Conservation (phyloP, 1,140 invertebrate species). For the Ceratina calcarata region DNA sequence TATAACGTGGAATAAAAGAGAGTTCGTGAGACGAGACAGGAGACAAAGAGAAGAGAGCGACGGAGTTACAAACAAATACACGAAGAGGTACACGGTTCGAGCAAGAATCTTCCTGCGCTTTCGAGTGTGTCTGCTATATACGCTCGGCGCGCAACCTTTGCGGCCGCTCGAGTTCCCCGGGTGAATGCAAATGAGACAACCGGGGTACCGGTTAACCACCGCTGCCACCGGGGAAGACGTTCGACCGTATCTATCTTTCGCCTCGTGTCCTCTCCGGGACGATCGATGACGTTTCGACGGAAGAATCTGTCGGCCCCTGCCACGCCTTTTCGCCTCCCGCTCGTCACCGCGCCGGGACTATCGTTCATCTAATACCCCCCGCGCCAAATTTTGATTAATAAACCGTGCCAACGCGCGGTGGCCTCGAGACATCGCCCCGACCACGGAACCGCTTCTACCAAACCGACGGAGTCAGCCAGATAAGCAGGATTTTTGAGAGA, state of each 20-base stretch:
- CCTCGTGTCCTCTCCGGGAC: conserved; percentile 16
- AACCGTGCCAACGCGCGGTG: neutral
- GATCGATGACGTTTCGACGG: conserved; percentile 44
- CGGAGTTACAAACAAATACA: conserved; percentile 55
- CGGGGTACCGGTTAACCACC: conserved; percentile 68
- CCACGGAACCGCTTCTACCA: neutral
- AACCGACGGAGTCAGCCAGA: too few species aligned
- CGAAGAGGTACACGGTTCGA: conserved; percentile 41
- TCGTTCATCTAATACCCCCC: too few species aligned
- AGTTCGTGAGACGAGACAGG: conserved; percentile 44
- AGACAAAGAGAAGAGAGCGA: conserved; percentile 40
- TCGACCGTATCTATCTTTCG: conserved; percentile 64
- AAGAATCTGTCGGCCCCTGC: conserved; percentile 1
- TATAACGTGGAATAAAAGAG: conserved; percentile 58
- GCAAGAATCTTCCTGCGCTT: conserved; percentile 39
- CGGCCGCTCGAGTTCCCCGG: conserved; percentile 63
- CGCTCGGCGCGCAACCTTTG: conserved; percentile 41
- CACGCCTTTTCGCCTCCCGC: neutral
- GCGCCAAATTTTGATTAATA: too few species aligned
- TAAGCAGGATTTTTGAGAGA: too few species aligned
- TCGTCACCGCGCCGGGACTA: too few species aligned
- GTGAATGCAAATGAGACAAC: conserved; percentile 76
- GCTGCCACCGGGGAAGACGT: conserved; percentile 71
- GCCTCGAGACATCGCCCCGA: conserved; percentile 22
- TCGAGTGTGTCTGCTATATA: neutral